Conservation (phyloP, 2,888 invertebrate genomes). For the Apoderus coryli region DNA sequence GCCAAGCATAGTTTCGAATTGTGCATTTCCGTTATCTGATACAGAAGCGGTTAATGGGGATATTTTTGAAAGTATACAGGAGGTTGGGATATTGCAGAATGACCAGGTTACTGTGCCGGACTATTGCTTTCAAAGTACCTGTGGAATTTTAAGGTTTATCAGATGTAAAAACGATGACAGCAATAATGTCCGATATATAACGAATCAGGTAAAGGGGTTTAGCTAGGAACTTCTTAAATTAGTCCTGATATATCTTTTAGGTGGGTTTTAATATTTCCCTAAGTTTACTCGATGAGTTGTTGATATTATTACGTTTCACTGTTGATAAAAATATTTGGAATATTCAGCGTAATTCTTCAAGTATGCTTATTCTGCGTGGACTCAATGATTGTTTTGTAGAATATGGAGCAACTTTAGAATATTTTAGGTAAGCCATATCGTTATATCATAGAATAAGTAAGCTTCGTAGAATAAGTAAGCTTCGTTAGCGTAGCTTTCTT, state of each 20-base stretch:
- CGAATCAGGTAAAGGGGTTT: too few species aligned
- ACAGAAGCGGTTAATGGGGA: conserved; percentile 12
- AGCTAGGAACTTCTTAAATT: too few species aligned
- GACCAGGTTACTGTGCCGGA: conserved; percentile 34
- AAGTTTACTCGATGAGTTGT: conserved; percentile 35
- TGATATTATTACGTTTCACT: conserved; percentile 38
- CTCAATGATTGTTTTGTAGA: conserved; percentile 41
- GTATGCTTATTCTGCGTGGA: conserved; percentile 37
- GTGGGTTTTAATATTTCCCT: conserved; percentile 36
- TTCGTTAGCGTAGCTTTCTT: too few species aligned
- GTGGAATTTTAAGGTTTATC: too few species aligned
- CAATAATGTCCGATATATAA: too few species aligned
- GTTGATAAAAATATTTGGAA: conserved; percentile 42
- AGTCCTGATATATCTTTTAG: too few species aligned
- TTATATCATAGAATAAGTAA: too few species aligned
- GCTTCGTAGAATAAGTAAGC: too few species aligned
- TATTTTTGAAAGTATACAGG: conserved; percentile 17
- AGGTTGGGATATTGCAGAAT: conserved; percentile 22
- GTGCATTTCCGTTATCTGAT: conserved; percentile 9
- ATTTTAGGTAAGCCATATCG: conserved; percentile 38
- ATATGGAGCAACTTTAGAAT: conserved; percentile 41
- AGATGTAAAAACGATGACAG: too few species aligned
- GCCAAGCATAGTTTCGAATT: conserved; percentile 7
- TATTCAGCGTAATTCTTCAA: conserved; percentile 33
- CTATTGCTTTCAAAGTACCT: too few species aligned